These are phyloP conservation scores for Ceratina japonica DNA, from an alignment of 1,140 invertebrate genomes.

Conservation along the genomic window DNA sequence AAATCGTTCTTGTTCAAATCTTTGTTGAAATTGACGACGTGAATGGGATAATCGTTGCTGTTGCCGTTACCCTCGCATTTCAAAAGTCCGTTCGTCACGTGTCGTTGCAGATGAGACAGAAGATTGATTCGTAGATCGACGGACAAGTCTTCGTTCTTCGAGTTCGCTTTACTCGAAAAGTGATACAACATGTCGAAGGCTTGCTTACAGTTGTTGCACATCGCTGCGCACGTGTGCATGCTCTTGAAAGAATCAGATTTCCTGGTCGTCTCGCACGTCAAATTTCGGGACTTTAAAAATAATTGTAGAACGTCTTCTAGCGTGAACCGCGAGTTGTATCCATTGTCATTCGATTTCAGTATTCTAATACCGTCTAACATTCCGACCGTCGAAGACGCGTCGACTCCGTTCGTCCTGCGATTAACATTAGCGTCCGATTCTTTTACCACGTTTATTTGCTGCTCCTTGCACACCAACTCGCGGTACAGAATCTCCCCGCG, in stretches of 20 bases:
- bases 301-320: conserved; percentile 13
- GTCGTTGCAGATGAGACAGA: conserved; percentile 17
- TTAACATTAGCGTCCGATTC: background rate
- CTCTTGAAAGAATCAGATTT: background rate
- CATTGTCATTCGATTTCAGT: background rate
- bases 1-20: background rate
- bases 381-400: background rate
- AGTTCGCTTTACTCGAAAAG: conserved; percentile 17
- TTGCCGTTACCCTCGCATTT: background rate
- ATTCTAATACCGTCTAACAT: background rate
- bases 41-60: background rate
- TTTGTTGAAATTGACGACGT: background rate
- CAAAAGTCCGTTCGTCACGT: conserved; percentile 31
- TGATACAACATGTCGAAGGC: conserved; percentile 3
- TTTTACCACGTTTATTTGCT: background rate
- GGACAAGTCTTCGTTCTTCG: conserved; percentile 1
- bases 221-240: background rate
- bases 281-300: background rate
- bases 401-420: background rate
- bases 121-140: conserved; percentile 4
- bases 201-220: conserved; percentile 20
- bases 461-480: background rate
- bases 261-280: no score
- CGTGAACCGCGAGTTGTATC: background rate
- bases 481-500: background rate